Base-by-base conservation (phyloP, 2,888 invertebrate genomes). In the Lochmaea capreae region DNA sequence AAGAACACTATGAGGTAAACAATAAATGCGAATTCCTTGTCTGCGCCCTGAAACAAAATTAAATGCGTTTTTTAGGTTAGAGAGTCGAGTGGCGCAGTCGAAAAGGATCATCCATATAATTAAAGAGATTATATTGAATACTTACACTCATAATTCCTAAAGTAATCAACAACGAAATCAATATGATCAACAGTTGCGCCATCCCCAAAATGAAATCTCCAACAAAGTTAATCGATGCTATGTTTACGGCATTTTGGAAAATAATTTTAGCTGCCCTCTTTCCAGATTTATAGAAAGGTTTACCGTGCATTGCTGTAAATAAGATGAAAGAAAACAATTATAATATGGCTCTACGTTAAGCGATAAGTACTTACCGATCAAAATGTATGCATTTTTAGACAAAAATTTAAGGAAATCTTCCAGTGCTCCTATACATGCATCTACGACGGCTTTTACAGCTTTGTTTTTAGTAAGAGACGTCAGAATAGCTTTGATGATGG, bases 271-370 rank as follows among this genome's bases (percentile, higher is more conserved):
- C 81, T 0, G 83, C 84, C 54, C 83, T 77, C 66, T 80, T 81
- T 12, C 83, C 83, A 39, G 83, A 83, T 73, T 79, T 80, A 57
- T 79, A 79, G 69, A 83, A 84, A 0, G 82, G 76, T 73, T 81
- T 78, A n/a, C 83, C 83, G 49, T 84, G 84, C 77, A 84, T 80
- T 3, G 83, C 84, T 83, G 72, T 73, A 82, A 81, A 49, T 16
- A 22, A 33, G 11, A 42, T 18, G 49, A 39, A 39, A 14, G 1
- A 22, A 67, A 11, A 33, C 26, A 33, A 33, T 33, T 33, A 33
- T 33, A 33, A 33, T 5, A 33, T 33, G 3, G 26, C 5, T 0
- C 26, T 33, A 33, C 26, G 26, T 33, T 4, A 43, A 43, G 11
- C 12, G 0, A 43, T 3, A 3, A 22, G 5, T 43, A 49, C 54